A percentile compares a stretch with the other conserved stretches of the same genome.
phyloP scores from a whole-genome alignment of 2,797 vertebrate genomes.

The Centropyge bicolor region DNA sequence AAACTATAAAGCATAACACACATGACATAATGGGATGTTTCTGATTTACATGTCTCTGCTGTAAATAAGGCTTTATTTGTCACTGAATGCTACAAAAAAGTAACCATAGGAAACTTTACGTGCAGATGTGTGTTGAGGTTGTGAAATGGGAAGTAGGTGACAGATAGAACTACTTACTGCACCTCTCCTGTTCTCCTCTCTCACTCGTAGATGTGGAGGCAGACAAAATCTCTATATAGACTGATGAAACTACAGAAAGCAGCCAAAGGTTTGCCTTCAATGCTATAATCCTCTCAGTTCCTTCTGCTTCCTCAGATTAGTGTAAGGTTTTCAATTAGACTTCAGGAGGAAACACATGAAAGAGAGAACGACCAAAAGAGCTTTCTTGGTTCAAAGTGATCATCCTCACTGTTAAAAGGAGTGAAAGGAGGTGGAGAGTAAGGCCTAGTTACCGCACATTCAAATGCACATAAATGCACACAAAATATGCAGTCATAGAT shows the following conservation, averaged over 20 bases:
- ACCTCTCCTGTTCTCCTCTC: neutral
- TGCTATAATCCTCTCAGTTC: neutral
- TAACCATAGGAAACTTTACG: conserved; percentile 35
- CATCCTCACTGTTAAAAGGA: neutral
- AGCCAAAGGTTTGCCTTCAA: conserved; percentile 1
- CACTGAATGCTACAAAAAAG: conserved; percentile 34
- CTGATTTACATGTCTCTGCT: conserved; percentile 55
- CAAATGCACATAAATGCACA: conserved; percentile 35
- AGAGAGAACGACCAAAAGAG: neutral
- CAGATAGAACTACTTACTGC: conserved; percentile 15
- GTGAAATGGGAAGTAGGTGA: conserved; percentile 2
- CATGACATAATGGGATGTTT: conserved; percentile 38
- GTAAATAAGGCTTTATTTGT: conserved; percentile 73
- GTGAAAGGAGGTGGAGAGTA: neutral
- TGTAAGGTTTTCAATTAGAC: neutral
- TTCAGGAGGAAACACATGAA: conserved; percentile 1
- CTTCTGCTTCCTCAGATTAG: conserved; percentile 1
- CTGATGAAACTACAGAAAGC: conserved; percentile 2
- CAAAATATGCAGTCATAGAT: conserved; percentile 20
- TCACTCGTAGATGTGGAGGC: conserved; percentile 6
- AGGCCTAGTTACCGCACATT: neutral
- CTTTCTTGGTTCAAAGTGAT: neutral
- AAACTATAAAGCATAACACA: conserved; percentile 23
- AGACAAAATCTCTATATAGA: conserved; percentile 18
- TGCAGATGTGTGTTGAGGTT: conserved; percentile 12